Base-by-base conservation (phyloP, 1,140 invertebrate genomes). In the Micrasema longulum region DNA sequence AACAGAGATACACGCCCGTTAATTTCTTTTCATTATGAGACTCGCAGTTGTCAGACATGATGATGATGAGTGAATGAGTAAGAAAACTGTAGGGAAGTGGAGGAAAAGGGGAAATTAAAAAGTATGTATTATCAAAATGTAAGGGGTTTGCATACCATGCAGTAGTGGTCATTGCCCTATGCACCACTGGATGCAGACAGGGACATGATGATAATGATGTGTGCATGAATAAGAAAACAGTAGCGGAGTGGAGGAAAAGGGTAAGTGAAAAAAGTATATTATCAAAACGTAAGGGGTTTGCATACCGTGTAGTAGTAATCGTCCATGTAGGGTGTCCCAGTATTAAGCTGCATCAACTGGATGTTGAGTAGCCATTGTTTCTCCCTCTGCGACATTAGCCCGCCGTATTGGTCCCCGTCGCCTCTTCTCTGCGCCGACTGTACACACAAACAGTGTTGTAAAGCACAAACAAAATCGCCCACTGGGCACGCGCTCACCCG, bases 361-460 rank as follows among this genome's bases (percentile, higher is more conserved):
- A 98, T 97, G 79, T 96, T 96, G 52, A 95, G 90, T 1, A 98
- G 85, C 95, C 95, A 97, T 71, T 96, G 94, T 78, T 97, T 97
- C 78, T 98, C 96, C 43, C 91, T 88, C 71, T 89, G 88, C 41
- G 93, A 95, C 96, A 98, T 98, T 1, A 97, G 83, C 20, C 95
- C 95, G 5, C 91, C 91, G 80, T 96, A 96, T 77, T 95, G 92
- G 80, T 96, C 95, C 1, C 80, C 81, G 12, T 87, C 87, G 22
- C 80, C 81, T 76, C 79, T 45, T 76, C 77, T 52, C 64, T 66
- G 64, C 72, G 43, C 23, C n/a, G 48, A 43, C 50, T 68, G 47
- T 6, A 68, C n/a, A n/a, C n/a, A n/a, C n/a, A n/a, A n/a, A n/a
- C n/a, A n/a, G n/a, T n/a, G n/a, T n/a, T n/a, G n/a, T n/a, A n/a